Conservation (phyloP, 2,113 vertebrate species). For the Zosterops borbonicus region DNA sequence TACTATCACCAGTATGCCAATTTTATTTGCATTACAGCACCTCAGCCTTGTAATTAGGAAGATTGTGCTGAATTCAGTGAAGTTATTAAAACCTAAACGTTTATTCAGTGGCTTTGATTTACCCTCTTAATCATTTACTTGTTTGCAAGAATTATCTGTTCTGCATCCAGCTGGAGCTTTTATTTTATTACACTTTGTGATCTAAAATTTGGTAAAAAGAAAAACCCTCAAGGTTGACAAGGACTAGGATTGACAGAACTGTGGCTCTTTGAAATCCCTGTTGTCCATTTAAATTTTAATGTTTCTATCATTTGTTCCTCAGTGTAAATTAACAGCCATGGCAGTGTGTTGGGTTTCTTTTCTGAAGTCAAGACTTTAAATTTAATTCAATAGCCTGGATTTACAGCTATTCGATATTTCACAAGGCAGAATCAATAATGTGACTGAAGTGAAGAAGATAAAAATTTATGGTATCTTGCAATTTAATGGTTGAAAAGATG, state of each 20-base stretch:
- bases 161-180: neutral
- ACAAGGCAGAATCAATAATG: slow-evolving; percentile 99
- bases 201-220: slow-evolving; percentile 73
- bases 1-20: neutral
- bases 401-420: slow-evolving; percentile 99
- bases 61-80: neutral
- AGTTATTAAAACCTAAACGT: neutral
- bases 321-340: slow-evolving; percentile 98
- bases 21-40: neutral
- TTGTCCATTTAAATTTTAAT: slow-evolving; percentile 97
- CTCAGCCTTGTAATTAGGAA: neutral
- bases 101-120: slow-evolving; percentile 6
- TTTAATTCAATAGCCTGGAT: slow-evolving; percentile 96
- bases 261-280: slow-evolving; percentile 86
- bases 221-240: slow-evolving; percentile 91
- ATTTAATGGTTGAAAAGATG: slow-evolving; percentile 99
- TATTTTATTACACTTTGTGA: slow-evolving; percentile 42
- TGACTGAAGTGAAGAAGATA: slow-evolving; percentile 99
- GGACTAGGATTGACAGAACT: slow-evolving; percentile 84
- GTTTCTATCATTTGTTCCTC: slow-evolving; percentile 99
- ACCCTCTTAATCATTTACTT: slow-evolving; percentile 3
- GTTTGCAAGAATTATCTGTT: neutral
- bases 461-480: slow-evolving; percentile 99
- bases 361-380: slow-evolving; percentile 95
- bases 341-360: slow-evolving; percentile 92